Conservation (phyloP, 2,888 invertebrate genomes). For the Nasonia oneida region DNA sequence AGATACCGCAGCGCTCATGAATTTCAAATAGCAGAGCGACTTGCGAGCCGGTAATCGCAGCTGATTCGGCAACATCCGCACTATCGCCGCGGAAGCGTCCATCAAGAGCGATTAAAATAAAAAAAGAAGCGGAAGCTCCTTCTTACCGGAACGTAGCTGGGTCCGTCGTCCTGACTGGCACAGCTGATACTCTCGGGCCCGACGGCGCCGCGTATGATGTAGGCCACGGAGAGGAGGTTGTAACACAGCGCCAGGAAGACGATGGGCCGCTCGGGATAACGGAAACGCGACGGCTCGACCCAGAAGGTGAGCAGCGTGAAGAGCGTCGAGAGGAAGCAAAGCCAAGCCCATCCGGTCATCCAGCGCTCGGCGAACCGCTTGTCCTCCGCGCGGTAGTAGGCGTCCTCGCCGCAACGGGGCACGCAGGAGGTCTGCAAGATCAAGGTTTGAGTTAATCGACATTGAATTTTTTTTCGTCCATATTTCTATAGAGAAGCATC, state of each 20-base stretch:
- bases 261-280: conserved; percentile 95
- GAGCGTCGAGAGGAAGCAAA: conserved; percentile 89
- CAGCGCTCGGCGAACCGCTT: conserved; percentile 87
- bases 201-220: conserved; percentile 85
- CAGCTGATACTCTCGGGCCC: conserved; percentile 79
- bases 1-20: background rate
- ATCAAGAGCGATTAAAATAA: background rate
- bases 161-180: conserved; percentile 77
- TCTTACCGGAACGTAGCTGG: conserved; percentile 77
- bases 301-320: conserved; percentile 93
- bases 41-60: background rate
- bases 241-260: conserved; percentile 95
- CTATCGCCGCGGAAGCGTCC: background rate
- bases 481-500: no score
- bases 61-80: background rate
- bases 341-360: conserved; percentile 88
- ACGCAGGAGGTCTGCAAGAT: conserved; percentile 78
- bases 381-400: conserved; percentile 84
- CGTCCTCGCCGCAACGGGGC: conserved; percentile 85
- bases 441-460: background rate
- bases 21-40: background rate
- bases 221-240: conserved; percentile 88
- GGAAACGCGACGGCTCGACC: conserved; percentile 93
- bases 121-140: background rate
- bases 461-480: background rate